Base-by-base conservation (phyloP, 92 coral and sea anemone species). In the Epizoanthus fatuus region DNA sequence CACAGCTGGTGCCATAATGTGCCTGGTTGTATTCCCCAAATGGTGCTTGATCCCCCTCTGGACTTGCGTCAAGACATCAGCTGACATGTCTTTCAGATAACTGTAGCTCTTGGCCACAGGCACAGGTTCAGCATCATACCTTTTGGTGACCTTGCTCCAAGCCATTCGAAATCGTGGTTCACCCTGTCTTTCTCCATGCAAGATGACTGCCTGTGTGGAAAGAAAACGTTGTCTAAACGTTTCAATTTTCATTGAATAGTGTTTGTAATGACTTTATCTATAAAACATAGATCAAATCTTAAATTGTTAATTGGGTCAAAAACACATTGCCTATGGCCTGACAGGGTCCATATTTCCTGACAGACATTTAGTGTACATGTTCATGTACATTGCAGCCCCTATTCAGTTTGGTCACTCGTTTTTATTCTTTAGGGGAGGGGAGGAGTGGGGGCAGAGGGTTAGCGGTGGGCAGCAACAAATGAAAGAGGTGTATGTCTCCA, bases 121-220 rank as follows among this genome's bases (percentile, higher is more conserved):
- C 9, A 70, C 75, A 42, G 75, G 58, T 38, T 70, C 59, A 44
- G 75, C 59, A 44, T 52, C 75, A 70, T 42, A 70, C 39, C 75
- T 70, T 29, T 70, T 13, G 25, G 75, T 44, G 19, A 70, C 75
- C 20, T 70, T 70, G 15, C 57, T 70, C 75, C 75, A 70, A 6
- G 75, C 52, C 22, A 70, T 70, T 22, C 53, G 45, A 14, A 44
- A 70, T 35, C 75, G 52, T 70, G 75, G 75, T 16, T 70, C 57
- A 7, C 75, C 75, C 75, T 70, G 32, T 8, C 75, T 42, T 70
- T 70, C 75, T 42, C 75, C 75, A 70, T 49, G 2, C 57, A 42
- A 22, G 25, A 70, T 70, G 3, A 44, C 25, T 16, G 75, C 75
- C 75, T 70, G 15, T 14, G 74, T 20, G 8, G 37, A 63, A 63